phyloP scores from a whole-genome alignment of 1,140 invertebrate genomes.

The Drosophila tristis region DNA sequence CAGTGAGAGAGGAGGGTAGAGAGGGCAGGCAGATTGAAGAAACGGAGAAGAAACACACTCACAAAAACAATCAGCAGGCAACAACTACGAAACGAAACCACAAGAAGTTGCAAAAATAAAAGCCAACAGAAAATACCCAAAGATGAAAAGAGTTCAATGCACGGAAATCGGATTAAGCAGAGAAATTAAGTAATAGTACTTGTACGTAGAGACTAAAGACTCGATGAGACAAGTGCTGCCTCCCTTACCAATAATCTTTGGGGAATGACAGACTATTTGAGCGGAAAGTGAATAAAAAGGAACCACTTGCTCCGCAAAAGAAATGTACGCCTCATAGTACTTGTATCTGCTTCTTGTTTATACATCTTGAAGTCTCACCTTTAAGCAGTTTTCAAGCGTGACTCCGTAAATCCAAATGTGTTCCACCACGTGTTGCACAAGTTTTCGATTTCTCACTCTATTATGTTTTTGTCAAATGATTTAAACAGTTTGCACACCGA shows the following conservation, averaged over 20 bases:
- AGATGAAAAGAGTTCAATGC: constrained; percentile 71
- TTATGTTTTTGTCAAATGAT: constrained; percentile 33
- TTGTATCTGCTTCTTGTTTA: neutral
- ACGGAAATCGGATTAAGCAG: constrained; percentile 80
- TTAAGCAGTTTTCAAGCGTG: constrained; percentile 11
- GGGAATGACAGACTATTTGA: too few relatives aligned
- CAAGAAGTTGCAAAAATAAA: constrained; percentile 61
- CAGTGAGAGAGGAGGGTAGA: too few relatives aligned
- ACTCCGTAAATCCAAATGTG: constrained; percentile 49
- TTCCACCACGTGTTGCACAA: neutral
- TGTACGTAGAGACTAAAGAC: constrained; percentile 18
- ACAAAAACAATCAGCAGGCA: constrained; percentile 53
- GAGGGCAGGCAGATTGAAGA: too few relatives aligned
- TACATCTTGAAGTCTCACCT: constrained; percentile 21
- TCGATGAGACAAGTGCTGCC: neutral
- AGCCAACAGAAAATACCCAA: constrained; percentile 43
- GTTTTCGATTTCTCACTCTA: constrained; percentile 30
- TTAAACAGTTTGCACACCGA: constrained; percentile 29
- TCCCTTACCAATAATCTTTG: neutral
- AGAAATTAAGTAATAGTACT: constrained; percentile 74
- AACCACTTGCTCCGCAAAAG: too few relatives aligned
- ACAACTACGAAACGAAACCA: constrained; percentile 44
- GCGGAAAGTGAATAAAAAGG: too few relatives aligned
- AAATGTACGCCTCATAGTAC: neutral
- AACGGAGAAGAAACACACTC: constrained; percentile 14